Percentiles rank a stretch among this genome's conserved stretches.
These are phyloP conservation scores for Drosophila imparisetae DNA, from an alignment of 2,888 invertebrate species.

Conservation along the genomic window DNA sequence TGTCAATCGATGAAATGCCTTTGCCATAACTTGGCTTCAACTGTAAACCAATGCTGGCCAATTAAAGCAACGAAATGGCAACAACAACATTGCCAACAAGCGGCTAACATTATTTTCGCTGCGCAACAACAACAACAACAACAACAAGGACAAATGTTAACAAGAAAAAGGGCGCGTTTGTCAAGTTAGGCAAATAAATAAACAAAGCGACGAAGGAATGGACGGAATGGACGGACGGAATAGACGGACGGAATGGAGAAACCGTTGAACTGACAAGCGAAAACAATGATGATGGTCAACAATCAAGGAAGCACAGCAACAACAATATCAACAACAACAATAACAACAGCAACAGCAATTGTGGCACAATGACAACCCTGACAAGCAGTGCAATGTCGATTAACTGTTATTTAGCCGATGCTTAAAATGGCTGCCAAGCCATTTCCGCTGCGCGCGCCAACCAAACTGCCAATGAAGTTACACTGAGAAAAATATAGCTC, in stretches of 20 bases:
- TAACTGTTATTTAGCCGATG: conserved; percentile 76
- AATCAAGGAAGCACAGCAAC: conserved; percentile 38
- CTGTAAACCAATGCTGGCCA: conserved; percentile 47
- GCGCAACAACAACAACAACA: neutral
- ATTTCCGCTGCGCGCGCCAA: conserved; percentile 59
- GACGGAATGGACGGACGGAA: conserved; percentile 19
- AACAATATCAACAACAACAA: conserved; percentile 30
- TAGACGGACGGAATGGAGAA: conserved; percentile 31
- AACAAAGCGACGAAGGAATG: conserved; percentile 41
- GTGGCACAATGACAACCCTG: conserved; percentile 51
- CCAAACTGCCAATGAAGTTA: conserved; percentile 22
- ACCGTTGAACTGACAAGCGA: conserved; percentile 36
- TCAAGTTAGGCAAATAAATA: conserved; percentile 62
- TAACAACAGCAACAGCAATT: conserved; percentile 29
- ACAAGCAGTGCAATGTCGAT: conserved; percentile 72
- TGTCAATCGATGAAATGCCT: conserved; percentile 6
- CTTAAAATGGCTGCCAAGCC: conserved; percentile 74
- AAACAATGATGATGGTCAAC: conserved; percentile 60
- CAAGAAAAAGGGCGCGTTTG: conserved; percentile 33
- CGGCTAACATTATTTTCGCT: conserved; percentile 28
- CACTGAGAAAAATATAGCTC: neutral
- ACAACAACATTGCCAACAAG: conserved; percentile 37
- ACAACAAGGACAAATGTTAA: neutral
- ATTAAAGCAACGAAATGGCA: conserved; percentile 60
- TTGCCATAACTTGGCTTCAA: conserved; percentile 14